Evolutionary conservation across 2,113 vertebrate species (phyloP), one percentile per base, ranked within the genome.

Genomic region (Mastomys natalensis): DNA sequence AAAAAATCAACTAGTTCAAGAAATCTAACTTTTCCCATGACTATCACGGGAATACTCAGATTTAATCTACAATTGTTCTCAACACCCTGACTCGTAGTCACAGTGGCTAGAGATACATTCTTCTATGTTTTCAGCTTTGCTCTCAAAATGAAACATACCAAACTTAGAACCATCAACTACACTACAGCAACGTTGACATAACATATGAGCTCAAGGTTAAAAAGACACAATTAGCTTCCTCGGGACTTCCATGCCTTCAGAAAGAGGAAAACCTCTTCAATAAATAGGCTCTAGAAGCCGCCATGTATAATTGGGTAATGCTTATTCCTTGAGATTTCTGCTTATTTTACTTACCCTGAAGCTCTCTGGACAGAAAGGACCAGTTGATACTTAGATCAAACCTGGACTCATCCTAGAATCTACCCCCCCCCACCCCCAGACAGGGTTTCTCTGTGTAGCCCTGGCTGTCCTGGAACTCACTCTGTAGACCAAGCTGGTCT

Each of bases 341-440:
- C 86, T 89, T 88, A 70, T 73, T 94, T 92, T 43, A 93, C 86
- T 93, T 87, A 91, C n/a, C 94, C 92, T 94, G 86, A 74, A 89
- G 40, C 94, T 97, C 92, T 96, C 40, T 91, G 66, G 89, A 95
- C 70, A 81, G 89, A 94, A 97, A 95, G 90, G 90, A 93, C n/a
- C 86, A 92, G 80, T 0, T 82, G 86, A 87, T 93, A 62, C 90
- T 97, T 91, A 95, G 17, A 82, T 19, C 31, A 24, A 95, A 96
- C 74, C 89, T 96, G 91, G 95, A 97, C 82, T 93, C 68, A 77
- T 53, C 78, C 68, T 78, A 95, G 77, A n/a, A 48, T n/a, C n/a
- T n/a, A n/a, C n/a, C n/a, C n/a, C n/a, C n/a, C n/a, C n/a, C n/a
- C n/a, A n/a, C n/a, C n/a, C n/a, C n/a, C n/a, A n/a, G n/a, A 51